Percentiles rank a stretch among this genome's conserved stretches.
Conservation (phyloP, 2,797 vertebrate species). For the Anisognathus igniventris region DNA sequence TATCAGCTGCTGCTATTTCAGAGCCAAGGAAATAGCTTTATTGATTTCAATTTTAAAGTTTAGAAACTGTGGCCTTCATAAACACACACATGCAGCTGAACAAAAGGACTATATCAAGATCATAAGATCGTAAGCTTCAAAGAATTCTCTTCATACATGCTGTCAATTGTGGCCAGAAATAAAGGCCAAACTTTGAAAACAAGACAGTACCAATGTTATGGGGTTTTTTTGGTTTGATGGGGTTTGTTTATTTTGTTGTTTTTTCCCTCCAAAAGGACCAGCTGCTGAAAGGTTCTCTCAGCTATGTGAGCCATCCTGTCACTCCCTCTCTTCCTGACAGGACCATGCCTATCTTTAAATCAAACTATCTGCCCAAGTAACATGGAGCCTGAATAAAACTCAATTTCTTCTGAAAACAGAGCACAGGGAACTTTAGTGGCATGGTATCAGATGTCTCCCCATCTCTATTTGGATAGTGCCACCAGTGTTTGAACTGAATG, state of each 20-base stretch:
- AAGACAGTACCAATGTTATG: neutral
- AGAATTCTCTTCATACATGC: neutral
- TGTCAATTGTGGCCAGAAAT: neutral
- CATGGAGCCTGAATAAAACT: neutral
- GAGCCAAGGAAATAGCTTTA: neutral
- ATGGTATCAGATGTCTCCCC: rapidly evolving
- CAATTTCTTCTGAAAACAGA: neutral
- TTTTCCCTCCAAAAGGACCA: neutral
- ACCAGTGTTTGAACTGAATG: neutral
- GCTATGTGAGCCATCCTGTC: neutral
- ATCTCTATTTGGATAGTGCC: neutral
- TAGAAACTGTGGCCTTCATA: neutral
- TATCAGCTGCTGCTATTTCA: neutral
- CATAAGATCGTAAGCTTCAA: neutral
- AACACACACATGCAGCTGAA: neutral
- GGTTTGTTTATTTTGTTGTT: neutral
- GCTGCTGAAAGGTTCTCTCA: neutral
- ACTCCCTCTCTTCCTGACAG: neutral
- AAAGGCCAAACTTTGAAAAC: neutral
- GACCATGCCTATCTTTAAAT: neutral
- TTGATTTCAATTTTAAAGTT: neutral
- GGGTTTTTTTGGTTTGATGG: neutral
- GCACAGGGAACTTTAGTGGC: neutral
- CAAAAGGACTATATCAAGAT: neutral
- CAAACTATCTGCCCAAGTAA: neutral